Base-by-base conservation (phyloP, 2,797 vertebrate genomes). In the Bufotes viridis region DNA sequence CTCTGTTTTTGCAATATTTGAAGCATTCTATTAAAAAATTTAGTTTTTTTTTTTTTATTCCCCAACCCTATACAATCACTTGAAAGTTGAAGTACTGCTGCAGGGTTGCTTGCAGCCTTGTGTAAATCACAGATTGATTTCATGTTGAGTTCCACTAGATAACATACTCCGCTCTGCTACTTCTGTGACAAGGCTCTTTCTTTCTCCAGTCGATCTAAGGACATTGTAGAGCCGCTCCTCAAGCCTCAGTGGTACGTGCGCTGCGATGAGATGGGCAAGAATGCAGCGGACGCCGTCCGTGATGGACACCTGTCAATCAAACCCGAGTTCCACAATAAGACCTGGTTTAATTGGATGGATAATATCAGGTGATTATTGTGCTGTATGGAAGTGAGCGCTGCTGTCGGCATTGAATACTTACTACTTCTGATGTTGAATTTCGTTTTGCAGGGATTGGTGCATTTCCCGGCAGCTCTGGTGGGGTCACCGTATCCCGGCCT, bases 391-490 rank as follows among this genome's bases (percentile, higher is more conserved):
- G 20, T 2, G 61, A 7, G 18, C 55, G 12, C 55, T 57, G 55
- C 55, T 57, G 12, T 14, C 55, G 15, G 65, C 24, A 3, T 9
- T 69, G 12, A 13, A 7, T 14, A 14, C 26, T 69, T n/a, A 26
- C 13, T 67, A 24, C 61, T 22, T 11, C 20, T 34, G 14, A 63
- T 34, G 7, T 24, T 18, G 15, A 13, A 72, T n/a, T 84, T 18
- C 51, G 5, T 69, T 70, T 51, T 4, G 6, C 85, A 98, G 97
- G 92, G 97, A 98, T 92, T 98, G 97, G 97, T 98, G 97, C 57
- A 97, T 98, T 91, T 98, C 97, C 29, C 96, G 97, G 49, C 97
- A 98, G 94, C 95, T 98, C 88, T 98, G 97, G 97, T 98, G 97
- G 97, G 97, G 97, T 90, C 97, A 98, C 84, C 95, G 97, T 58